A percentile compares a stretch with the other conserved stretches of the same genome.
phyloP scores from a whole-genome alignment of 2,113 vertebrate genomes.

The Xiphorhynchus elegans region DNA sequence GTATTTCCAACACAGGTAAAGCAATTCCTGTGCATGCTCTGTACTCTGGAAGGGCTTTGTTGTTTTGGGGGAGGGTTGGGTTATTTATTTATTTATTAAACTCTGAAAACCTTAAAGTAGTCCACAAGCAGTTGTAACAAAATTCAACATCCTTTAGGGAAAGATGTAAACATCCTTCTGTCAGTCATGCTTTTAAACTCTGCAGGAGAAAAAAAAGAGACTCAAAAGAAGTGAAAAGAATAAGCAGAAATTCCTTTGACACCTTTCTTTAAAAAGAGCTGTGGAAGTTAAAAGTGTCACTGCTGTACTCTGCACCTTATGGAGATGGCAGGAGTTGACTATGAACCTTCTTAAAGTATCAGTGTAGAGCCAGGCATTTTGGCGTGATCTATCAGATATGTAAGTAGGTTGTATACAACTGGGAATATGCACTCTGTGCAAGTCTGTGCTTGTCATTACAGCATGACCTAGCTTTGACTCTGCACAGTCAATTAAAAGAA shows the following conservation, averaged over 20 bases:
- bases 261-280: background rate
- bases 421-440: background rate
- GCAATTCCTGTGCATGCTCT: background rate
- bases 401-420: background rate
- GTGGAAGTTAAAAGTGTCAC: background rate
- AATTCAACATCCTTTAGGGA: background rate
- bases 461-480: background rate
- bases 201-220: background rate
- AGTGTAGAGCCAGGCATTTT: background rate
- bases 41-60: background rate
- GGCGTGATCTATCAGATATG: background rate
- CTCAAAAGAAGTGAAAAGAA: background rate
- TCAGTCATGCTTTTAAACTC: background rate
- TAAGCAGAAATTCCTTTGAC: background rate
- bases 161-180: background rate
- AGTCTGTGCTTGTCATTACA: background rate
- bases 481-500: background rate
- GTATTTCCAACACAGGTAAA: background rate
- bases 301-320: background rate
- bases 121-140: background rate
- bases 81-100: too few relatives aligned
- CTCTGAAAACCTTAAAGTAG: background rate
- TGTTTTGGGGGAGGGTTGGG: background rate
- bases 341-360: background rate
- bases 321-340: background rate